phyloP scores from a whole-genome alignment of 2,797 vertebrate species.

The Tamandua tetradactyla region DNA sequence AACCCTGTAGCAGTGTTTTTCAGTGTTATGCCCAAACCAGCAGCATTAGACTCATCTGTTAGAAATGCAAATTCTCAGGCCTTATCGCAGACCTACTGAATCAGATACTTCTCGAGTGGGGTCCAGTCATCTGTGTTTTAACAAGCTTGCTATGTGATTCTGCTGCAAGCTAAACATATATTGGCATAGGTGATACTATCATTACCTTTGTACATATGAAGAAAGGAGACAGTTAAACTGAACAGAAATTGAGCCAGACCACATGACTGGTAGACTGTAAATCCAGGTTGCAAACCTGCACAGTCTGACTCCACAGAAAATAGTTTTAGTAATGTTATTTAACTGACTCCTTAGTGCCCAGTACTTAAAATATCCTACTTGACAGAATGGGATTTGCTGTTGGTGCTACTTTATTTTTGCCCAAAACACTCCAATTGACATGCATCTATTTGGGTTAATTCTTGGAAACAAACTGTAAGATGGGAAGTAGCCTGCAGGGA shows the following conservation, averaged over 20 bases:
- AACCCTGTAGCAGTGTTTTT: not conserved
- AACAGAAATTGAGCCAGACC: not conserved
- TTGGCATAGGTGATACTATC: not conserved
- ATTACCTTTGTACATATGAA: not conserved
- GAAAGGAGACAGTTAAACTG: not conserved
- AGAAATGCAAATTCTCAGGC: not conserved
- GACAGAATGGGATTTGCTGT: conserved; percentile 2
- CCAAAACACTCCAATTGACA: not conserved
- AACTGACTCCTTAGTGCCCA: not conserved
- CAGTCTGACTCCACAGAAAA: not conserved
- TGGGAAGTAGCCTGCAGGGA: not conserved
- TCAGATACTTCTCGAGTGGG: not conserved
- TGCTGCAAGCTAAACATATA: not conserved
- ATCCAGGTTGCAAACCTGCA: not conserved
- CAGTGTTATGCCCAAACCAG: not conserved
- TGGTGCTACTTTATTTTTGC: not conserved
- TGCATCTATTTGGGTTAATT: not conserved
- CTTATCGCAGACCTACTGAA: not conserved
- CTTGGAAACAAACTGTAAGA: not conserved
- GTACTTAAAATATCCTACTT: not conserved
- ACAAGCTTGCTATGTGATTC: not conserved
- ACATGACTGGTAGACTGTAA: not conserved
- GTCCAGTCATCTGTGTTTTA: not conserved
- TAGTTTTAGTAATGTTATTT: conserved; percentile 2
- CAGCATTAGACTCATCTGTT: not conserved